A percentile compares a stretch with the other conserved stretches of the same genome.
Evolutionary conservation across 1,140 invertebrate species (phyloP).

Genomic region (Drosophila ercepeae): DNA sequence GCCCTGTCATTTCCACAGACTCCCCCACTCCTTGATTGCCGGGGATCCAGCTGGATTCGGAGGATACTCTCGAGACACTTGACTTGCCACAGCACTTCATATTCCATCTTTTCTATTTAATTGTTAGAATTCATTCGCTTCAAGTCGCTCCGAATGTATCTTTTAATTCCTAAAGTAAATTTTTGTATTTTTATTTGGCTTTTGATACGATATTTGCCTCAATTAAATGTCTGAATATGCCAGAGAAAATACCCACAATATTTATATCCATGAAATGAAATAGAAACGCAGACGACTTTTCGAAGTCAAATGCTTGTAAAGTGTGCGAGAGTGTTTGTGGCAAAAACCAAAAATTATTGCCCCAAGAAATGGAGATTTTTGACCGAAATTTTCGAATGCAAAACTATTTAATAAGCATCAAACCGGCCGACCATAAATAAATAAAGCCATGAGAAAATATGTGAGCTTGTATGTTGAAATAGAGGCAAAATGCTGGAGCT

Average conservation of each 20-base stretch:
- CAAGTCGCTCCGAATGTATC: conserved; percentile 32
- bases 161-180: conserved; percentile 6
- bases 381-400: conserved; percentile 61
- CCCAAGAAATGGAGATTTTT: conserved; percentile 26
- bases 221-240: conserved; percentile 38
- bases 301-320: conserved; percentile 49
- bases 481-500: conserved; percentile 1
- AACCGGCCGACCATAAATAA: conserved; percentile 65
- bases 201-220: conserved; percentile 39
- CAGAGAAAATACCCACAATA: conserved; percentile 26
- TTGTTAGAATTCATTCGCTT: conserved; percentile 29
- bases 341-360: conserved; percentile 62
- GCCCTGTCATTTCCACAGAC: conserved; percentile 67
- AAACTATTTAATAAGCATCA: conserved; percentile 79
- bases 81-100: conserved; percentile 13
- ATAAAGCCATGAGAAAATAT: conserved; percentile 51
- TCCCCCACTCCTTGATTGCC: background rate
- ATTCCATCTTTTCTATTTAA: conserved; percentile 19
- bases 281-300: conserved; percentile 33
- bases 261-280: conserved; percentile 38
- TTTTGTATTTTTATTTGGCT: background rate
- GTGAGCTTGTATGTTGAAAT: conserved; percentile 8
- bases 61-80: conserved; percentile 12
- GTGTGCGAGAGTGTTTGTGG: conserved; percentile 7
- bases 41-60: conserved; percentile 3